Evolutionary conservation across 2,888 invertebrate genomes (phyloP).

Genomic region (Andrena marginata): DNA sequence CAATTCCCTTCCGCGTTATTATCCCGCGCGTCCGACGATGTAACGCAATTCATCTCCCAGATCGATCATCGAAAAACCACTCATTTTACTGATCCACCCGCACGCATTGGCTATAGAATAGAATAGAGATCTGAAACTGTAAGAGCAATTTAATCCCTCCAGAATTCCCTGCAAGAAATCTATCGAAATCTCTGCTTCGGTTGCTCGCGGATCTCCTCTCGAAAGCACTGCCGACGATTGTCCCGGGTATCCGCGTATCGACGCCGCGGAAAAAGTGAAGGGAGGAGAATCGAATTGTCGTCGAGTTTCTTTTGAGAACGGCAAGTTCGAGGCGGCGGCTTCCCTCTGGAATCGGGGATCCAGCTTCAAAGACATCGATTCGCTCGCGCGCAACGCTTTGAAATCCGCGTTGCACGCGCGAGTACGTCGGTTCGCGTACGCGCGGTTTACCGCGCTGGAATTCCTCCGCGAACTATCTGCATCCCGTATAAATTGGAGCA

Average conservation of each 20-base stretch:
- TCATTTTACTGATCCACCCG: no score
- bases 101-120: no score
- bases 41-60: not conserved
- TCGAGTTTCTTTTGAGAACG: slow-evolving; percentile 24
- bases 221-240: not conserved
- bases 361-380: slow-evolving; percentile 44
- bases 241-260: not conserved
- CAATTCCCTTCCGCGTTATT: slow-evolving; percentile 9
- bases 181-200: not conserved
- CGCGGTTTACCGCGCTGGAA: slow-evolving; percentile 46
- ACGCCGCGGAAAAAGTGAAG: slow-evolving; percentile 10
- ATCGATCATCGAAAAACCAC: no score
- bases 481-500: slow-evolving; percentile 34
- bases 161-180: slow-evolving; percentile 2
- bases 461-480: slow-evolving; percentile 25
- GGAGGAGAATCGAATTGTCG: not conserved
- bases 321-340: slow-evolving; percentile 8
- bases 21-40: not conserved
- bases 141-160: not conserved
- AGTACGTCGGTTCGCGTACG: slow-evolving; percentile 31
- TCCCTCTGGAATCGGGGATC: not conserved
- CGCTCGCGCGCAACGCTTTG: slow-evolving; percentile 41
- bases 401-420: slow-evolving; percentile 46
- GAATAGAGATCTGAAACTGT: no score
- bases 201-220: slow-evolving; percentile 5